Conservation (phyloP, 2,797 vertebrate genomes). For the Falco cherrug region DNA sequence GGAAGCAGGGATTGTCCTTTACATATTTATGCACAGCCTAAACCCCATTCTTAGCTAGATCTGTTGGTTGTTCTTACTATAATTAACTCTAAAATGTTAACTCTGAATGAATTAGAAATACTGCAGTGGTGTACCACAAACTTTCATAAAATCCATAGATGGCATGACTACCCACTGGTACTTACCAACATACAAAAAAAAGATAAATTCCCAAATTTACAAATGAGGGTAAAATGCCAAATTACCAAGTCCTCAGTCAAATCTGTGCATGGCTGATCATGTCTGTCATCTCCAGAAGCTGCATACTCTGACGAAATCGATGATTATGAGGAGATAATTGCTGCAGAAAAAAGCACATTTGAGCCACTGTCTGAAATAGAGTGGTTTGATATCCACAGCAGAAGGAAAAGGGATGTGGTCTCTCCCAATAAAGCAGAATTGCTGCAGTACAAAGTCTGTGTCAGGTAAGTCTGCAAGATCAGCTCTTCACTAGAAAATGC, state of each 20-base stretch:
- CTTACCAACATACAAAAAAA: not conserved
- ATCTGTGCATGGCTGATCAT: not conserved
- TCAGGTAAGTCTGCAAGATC: slow-evolving; percentile 59
- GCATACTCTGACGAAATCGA: slow-evolving; percentile 30
- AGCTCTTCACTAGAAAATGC: not conserved
- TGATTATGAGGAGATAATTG: slow-evolving; percentile 35
- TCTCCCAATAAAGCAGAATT: slow-evolving; percentile 18
- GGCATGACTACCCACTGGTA: not conserved
- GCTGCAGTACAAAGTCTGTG: slow-evolving; percentile 71
- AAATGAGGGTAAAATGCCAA: not conserved
- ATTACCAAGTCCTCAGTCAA: not conserved
- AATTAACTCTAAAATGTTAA: not conserved
- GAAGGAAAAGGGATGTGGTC: slow-evolving; percentile 67
- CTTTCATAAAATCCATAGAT: not conserved
- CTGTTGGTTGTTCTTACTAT: not conserved
- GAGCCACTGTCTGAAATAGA: slow-evolving; percentile 49
- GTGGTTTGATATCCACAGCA: slow-evolving; percentile 74
- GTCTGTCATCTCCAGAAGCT: not conserved
- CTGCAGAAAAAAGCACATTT: not conserved
- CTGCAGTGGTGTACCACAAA: not conserved
- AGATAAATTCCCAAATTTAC: too few relatives aligned
- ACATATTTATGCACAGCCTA: not conserved
- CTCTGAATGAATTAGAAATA: not conserved
- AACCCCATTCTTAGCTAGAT: not conserved
- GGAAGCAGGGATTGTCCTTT: not conserved